Evolutionary conservation across 2,797 vertebrate species (phyloP), one percentile per base, ranked within the genome.

Genomic region (Fratercula arctica): DNA sequence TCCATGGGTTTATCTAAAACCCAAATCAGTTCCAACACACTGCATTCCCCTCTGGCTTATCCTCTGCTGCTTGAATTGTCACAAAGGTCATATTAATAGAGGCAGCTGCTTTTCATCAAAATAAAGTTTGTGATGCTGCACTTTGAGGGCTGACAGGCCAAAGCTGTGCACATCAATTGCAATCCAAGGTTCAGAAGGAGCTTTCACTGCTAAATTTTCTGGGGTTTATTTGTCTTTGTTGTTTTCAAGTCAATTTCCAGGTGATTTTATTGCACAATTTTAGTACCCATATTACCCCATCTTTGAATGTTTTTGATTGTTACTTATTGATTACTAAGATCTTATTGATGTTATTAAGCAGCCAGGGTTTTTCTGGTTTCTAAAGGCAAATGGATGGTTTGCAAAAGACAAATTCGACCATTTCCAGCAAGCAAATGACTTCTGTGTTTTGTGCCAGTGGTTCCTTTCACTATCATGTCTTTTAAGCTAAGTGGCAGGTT

Each of bases 1-100:
- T 69, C 53, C 45, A 63, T 41, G 63, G 66, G 35, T 94, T 94
- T 96, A 68, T 92, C 72, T 93, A 81, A 96, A 95, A 89, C 87
- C 73, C 87, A 83, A 94, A 91, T 96, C 75, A 75, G 21, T 96
- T 96, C 85, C 85, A 94, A 69, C 35, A 75, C 66, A 89, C 11
- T 91, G 85, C 76, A 68, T 87, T 93, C 37, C 79, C 73, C 82
- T 95, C 92, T 93, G 94, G 92, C 89, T 95, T 93, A 78, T 93
- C 53, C 79, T 75, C 79, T 77, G 53, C 81, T 95, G 64, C 84
- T 66, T 94, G 84, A 92, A 35, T 90, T 94, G 69, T 80, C 93
- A 94, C 64, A 87, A 37, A 95, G 91, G 60, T 94, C 67, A 16
- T 79, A 63, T 73, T 87, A 91, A 51, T 83, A 51, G 72, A 90